Evolutionary conservation across 2,113 vertebrate species (phyloP).

Genomic region (Gorsachius goisagi): DNA sequence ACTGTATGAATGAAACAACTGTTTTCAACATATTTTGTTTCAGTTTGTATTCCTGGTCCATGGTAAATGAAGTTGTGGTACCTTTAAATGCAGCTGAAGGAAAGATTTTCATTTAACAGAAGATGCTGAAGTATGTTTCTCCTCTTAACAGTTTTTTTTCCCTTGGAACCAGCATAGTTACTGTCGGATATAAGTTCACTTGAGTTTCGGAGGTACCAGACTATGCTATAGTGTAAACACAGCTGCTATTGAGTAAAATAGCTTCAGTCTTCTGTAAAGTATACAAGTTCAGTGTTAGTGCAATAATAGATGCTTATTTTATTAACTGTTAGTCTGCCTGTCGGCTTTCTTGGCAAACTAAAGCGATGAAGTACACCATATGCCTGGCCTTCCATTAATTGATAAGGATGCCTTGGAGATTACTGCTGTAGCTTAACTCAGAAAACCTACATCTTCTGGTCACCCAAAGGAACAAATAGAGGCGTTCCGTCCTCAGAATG

Average conservation of each 20-base stretch:
- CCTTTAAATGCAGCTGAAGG: conserved; percentile 34
- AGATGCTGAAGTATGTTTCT: not conserved
- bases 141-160: not conserved
- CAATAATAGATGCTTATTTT: conserved; percentile 43
- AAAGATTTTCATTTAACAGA: not conserved
- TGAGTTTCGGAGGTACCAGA: conserved; percentile 48
- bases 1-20: not conserved
- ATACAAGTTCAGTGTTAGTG: conserved; percentile 23
- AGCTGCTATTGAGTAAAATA: conserved; percentile 38
- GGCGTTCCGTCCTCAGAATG: not conserved
- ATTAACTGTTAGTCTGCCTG: conserved; percentile 43
- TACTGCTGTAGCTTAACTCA: not conserved
- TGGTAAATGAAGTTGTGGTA: not conserved
- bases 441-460: not conserved
- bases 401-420: not conserved
- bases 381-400: not conserved
- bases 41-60: not conserved
- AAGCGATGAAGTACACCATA: fast-evolving
- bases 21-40: not conserved
- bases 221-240: conserved; percentile 61
- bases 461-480: not conserved
- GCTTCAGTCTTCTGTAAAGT: conserved; percentile 38
- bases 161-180: not conserved
- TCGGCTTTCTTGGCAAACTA: not conserved
- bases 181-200: conserved; percentile 4